A percentile compares a stretch with the other conserved stretches of the same genome.
Conservation (phyloP, 37 sponge, comb jelly and placozoan species). For the Haliclona indistincta region DNA sequence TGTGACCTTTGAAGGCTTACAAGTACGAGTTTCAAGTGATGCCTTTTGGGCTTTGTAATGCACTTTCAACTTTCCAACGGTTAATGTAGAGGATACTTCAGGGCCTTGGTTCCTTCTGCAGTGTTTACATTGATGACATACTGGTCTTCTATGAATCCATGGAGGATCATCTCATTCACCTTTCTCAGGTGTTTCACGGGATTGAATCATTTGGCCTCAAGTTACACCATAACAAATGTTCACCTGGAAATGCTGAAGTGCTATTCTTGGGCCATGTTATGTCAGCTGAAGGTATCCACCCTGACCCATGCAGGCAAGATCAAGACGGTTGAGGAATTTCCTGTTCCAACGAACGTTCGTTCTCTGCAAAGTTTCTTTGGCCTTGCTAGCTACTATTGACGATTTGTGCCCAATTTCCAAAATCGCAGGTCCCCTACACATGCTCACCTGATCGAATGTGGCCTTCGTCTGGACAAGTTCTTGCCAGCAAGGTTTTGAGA, state of each 20-base stretch:
- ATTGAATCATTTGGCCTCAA: conserved; percentile 8
- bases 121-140: conserved; percentile 21
- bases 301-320: conserved; percentile 41
- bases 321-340: not conserved
- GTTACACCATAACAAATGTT: conserved; percentile 11
- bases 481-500: not conserved
- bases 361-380: not conserved
- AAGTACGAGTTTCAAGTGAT: conserved; percentile 26
- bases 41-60: conserved; percentile 32
- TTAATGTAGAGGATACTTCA: conserved; percentile 22
- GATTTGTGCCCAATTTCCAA: conserved; percentile 5
- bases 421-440: conserved; percentile 11
- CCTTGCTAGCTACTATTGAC: not conserved
- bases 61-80: conserved; percentile 29
- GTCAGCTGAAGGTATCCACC: conserved; percentile 26
- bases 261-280: conserved; percentile 8
- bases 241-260: not conserved
- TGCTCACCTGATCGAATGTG: not conserved
- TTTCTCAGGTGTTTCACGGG: conserved; percentile 5
- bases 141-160: conserved; percentile 6
- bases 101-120: not conserved
- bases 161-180: conserved; percentile 22
- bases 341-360: not conserved
- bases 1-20: conserved; percentile 14
- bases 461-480: conserved; percentile 2